Evolutionary conservation across 2,113 vertebrate genomes (phyloP), one percentile per base, ranked within the genome.

Genomic region (Mesitornis unicolor): DNA sequence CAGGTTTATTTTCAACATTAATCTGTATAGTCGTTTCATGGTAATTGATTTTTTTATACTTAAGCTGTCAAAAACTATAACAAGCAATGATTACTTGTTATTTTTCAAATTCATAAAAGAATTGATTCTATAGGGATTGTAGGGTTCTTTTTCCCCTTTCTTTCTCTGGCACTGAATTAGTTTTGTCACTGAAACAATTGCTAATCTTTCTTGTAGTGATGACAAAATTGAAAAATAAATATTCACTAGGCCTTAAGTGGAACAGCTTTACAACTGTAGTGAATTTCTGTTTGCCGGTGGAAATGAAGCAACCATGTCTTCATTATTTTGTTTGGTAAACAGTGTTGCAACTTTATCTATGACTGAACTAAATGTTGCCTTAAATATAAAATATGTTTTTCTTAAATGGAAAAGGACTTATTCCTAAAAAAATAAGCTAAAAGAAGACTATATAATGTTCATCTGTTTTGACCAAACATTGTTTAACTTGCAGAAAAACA

Each of bases 31-130:
- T 86, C 94, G 79, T 93, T 97, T 98, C 93, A 91, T 67, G 89
- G 87, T 88, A 97, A 97, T 94, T 97, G 95, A 98, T 97, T 97
- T 98, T 95, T 96, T 96, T 96, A 94, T 97, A 92, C 92, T 98
- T 96, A 97, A 97, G 85, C 80, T 97, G 94, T 98, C 96, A 97
- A 97, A 97, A 97, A 83, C 78, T 97, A 84, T 97, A 97, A 97
- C 60, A 98, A 96, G 73, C 91, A 95, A 96, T 98, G 94, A 98
- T 97, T 97, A 96, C 91, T 96, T 97, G 83, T 64, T 96, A 96
- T 95, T 97, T 98, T 95, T 75, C 75, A 97, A 97, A 97, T 95
- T 97, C 59, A 96, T 94, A 84, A 96, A 93, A 94, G 10, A 53
- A 95, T 65, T 92, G 77, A 64, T 94, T 97, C 54, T 81, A 54